Evolutionary conservation across 2,797 vertebrate genomes (phyloP).

Genomic region (Hephaestus fuliginosus): DNA sequence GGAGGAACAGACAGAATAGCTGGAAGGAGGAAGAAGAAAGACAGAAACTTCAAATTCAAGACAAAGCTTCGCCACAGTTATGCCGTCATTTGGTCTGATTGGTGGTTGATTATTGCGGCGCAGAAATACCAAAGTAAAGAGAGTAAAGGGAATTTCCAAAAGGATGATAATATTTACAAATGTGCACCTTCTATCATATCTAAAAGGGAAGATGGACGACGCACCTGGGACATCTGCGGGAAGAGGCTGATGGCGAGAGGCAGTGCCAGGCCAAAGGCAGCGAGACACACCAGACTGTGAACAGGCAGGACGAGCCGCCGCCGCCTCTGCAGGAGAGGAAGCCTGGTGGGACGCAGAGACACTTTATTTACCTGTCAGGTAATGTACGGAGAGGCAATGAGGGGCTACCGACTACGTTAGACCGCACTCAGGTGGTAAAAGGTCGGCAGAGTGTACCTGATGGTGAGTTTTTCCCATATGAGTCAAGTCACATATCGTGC

Average conservation of each 20-base stretch:
- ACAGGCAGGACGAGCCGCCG: conserved; percentile 89
- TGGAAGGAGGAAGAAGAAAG: neutral
- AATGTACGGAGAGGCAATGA: neutral
- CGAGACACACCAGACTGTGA: conserved; percentile 93
- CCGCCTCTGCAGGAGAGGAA: conserved; percentile 87
- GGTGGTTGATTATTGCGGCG: neutral
- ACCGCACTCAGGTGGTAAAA: no score
- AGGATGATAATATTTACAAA: no score
- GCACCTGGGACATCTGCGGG: conserved; percentile 95
- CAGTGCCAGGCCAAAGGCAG: conserved; percentile 92
- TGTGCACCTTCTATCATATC: no score
- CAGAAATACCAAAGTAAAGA: neutral
- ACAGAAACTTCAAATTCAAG: neutral
- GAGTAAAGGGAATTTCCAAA: no score
- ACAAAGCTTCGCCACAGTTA: neutral
- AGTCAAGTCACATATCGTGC: no score
- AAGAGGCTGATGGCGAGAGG: conserved; percentile 97
- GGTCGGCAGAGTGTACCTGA: no score
- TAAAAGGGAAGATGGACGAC: neutral
- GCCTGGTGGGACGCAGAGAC: conserved; percentile 78
- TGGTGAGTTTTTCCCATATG: no score
- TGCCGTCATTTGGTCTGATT: neutral
- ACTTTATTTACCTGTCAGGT: neutral
- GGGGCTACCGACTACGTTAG: no score
- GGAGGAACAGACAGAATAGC: neutral